Evolutionary conservation across 2,113 vertebrate genomes (phyloP).

Genomic region (Coreoperca whiteheadi): DNA sequence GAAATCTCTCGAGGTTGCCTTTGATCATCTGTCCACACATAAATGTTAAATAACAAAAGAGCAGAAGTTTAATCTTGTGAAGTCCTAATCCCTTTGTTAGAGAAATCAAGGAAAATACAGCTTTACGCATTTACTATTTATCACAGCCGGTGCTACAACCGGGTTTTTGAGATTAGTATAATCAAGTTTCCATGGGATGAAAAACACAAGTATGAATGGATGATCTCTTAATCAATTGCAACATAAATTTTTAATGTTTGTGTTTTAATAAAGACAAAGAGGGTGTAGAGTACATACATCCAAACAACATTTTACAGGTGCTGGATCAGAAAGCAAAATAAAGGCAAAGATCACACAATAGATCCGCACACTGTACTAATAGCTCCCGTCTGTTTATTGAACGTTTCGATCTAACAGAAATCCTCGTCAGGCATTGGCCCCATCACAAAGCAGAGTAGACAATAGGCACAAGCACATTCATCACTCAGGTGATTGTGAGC

Average conservation of each 20-base stretch:
- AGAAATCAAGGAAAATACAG: conserved; percentile 4
- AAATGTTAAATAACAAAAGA: conserved; percentile 18
- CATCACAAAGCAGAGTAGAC: too few species aligned
- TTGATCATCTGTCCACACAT: conserved; percentile 4
- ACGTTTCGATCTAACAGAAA: too few species aligned
- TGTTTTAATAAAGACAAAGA: neutral
- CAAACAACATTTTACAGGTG: too few species aligned
- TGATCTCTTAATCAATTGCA: conserved; percentile 4
- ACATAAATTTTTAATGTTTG: conserved; percentile 1
- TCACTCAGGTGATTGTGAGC: too few species aligned
- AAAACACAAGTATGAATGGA: conserved; percentile 23
- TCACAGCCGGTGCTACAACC: neutral
- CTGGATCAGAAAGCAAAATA: too few species aligned
- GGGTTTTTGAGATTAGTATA: neutral
- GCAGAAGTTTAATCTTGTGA: neutral
- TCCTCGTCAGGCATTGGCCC: too few species aligned
- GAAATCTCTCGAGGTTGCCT: neutral
- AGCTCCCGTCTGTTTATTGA: too few species aligned
- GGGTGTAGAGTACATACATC: too few species aligned
- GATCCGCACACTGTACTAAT: too few species aligned
- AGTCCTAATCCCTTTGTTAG: conserved; percentile 1
- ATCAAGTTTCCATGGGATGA: conserved; percentile 11
- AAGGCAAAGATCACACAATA: too few species aligned
- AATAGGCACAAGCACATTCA: too few species aligned
- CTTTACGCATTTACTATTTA: neutral